Base-by-base conservation (phyloP, 2,797 vertebrate species). In the Clarias pachynema region DNA sequence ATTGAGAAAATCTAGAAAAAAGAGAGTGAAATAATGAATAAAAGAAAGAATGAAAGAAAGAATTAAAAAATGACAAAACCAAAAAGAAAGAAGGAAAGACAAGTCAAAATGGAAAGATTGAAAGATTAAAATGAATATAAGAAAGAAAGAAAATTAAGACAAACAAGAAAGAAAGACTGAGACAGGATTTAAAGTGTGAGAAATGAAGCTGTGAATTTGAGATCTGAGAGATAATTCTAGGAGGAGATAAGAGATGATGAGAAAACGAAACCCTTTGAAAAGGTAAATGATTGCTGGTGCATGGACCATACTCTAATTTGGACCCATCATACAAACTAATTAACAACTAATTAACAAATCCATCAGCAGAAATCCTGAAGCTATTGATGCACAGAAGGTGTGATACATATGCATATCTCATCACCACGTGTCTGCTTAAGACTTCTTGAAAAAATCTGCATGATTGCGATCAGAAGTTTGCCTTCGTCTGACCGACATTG, bases 401-500 rank as follows among this genome's bases (percentile, higher is more conserved):
- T 78, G 75, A 82, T 53, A 40, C 53, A 63, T 81, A 72, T 74
- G 12, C 26, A 60, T 40, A 22, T 68, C 70, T 77, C 37, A 62
- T 66, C 69, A 34, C 53, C 12, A 37, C 15, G 59, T 26, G 20
- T 80, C 84, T 53, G 56, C 29, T 53, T 34, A 16, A 22, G 53
- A 60, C 57, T 60, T 60, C 66, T 75, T 18, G 26, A 31, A 56
- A 24, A 68, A 60, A 22, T 86, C 88, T 89, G 91, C 90, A 90
- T 89, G 92, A 90, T 89, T 84, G 83, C 88, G 87, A 90, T 93
- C 91, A 90, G 91, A 93, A 88, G 91, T 90, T 91, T 91, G 91
- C 91, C 90, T 91, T 89, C 4, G 90, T 94, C 91, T 94, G 93
- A 92, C 89, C 92, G 89, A 92, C 90, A 90, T 57, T 9, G 89